phyloP scores from a whole-genome alignment of 1,140 invertebrate species.

The Neotoxoptera formosana region DNA sequence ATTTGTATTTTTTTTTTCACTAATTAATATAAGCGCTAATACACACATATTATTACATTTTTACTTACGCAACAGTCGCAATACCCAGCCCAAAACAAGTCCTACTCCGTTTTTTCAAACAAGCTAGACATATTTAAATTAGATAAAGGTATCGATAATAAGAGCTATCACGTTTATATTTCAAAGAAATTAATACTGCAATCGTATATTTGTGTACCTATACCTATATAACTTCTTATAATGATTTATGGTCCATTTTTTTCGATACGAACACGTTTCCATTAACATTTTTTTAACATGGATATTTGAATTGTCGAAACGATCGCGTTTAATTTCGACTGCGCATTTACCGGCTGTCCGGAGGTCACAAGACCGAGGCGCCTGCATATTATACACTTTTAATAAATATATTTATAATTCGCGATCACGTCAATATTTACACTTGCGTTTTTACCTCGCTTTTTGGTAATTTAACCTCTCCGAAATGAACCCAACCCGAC shows the following conservation, averaged over 20 bases:
- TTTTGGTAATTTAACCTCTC: conserved; percentile 29
- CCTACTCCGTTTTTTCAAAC: neutral
- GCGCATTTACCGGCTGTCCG: neutral
- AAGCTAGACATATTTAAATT: neutral
- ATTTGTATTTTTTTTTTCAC: neutral
- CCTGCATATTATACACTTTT: neutral
- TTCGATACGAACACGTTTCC: neutral
- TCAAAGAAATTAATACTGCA: neutral
- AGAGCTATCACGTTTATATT: neutral
- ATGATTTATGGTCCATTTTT: neutral
- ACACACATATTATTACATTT: neutral
- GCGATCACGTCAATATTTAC: neutral
- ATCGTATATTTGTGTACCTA: neutral
- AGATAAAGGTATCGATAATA: neutral
- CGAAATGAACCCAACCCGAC: conserved; percentile 2
- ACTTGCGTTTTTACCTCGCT: neutral
- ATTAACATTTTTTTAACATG: neutral
- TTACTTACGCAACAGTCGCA: neutral
- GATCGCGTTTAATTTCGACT: neutral
- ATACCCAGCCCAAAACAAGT: neutral
- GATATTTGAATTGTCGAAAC: neutral
- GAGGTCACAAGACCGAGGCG: neutral
- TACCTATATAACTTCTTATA: neutral
- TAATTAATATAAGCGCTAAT: neutral
- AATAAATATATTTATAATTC: neutral